phyloP scores from a whole-genome alignment of 1,140 invertebrate species.

The Rhagoletis zephyria region DNA sequence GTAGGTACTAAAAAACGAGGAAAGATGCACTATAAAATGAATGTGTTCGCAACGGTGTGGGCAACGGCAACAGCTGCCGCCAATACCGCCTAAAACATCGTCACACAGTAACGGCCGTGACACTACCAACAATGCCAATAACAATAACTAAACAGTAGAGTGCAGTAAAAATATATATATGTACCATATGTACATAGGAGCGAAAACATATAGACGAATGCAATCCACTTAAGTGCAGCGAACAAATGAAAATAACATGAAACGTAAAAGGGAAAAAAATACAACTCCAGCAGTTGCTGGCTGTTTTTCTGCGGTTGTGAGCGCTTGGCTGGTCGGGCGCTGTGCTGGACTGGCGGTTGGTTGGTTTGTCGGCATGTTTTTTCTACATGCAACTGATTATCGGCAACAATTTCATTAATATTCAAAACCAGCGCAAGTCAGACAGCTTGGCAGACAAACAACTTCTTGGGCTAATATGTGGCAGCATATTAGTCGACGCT shows the following conservation, averaged over 20 bases:
- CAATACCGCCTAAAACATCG: not conserved
- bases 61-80: not conserved
- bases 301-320: not conserved
- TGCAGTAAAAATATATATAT: not conserved
- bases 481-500: slow-evolving; percentile 10
- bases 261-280: not conserved
- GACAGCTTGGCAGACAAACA: slow-evolving; percentile 47
- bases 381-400: slow-evolving; percentile 31
- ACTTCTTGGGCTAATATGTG: not conserved
- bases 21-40: slow-evolving; percentile 32
- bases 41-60: not conserved
- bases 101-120: slow-evolving; percentile 23
- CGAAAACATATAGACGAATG: slow-evolving; percentile 23
- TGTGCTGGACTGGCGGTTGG: not conserved
- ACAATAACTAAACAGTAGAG: slow-evolving; percentile 5
- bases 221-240: slow-evolving; percentile 20
- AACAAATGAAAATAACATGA: slow-evolving; percentile 31
- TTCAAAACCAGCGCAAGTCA: slow-evolving; percentile 28
- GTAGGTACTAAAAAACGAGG: not conserved
- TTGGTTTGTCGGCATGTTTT: not conserved
- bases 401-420: slow-evolving; percentile 52
- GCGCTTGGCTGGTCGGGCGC: not conserved
- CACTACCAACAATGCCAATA: slow-evolving; percentile 19
- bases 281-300: not conserved
- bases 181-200: not conserved